Evolutionary conservation across 2,888 invertebrate species (phyloP), one percentile per base, ranked within the genome.

Genomic region (Euphydryas editha): DNA sequence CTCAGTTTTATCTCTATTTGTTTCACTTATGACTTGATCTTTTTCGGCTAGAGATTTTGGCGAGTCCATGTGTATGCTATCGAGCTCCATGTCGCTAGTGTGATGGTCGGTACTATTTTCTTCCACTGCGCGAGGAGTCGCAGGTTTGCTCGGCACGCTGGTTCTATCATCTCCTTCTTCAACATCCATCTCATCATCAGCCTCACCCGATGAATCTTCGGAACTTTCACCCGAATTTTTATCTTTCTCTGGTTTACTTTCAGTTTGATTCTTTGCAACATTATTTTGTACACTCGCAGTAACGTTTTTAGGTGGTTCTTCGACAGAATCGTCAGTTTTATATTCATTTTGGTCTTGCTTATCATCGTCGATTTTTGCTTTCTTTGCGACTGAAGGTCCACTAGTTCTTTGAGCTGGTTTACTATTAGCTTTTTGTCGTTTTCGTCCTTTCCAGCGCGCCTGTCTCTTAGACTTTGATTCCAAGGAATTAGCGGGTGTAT

Each of bases 171-270:
- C 93, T 6, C 92, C 85, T 78, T 94, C 94, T 66, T 94, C 94
- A 42, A 94, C 94, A 72, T 95, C 95, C 95, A 95, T 94, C 80
- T 95, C 95, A 80, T 95, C 95, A 76, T 95, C 95, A 30, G 95
- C 95, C 79, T 95, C 95, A 0, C 94, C 94, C 8, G 94, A 94
- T 0, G 94, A 95, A 79, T 95, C 95, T 79, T 94, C 94, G 0
- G 92, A 92, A 73, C 89, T 92, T 42, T 90, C 94, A 46, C 93
- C 93, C 0, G 93, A 92, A 72, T 86, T 84, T 72, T 90, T 86
- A 44, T 73, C 77, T 70, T 87, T 90, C 42, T 82, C 81, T 1
- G 73, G 17, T 71, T 84, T 86, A 17, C 81, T 80, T 5, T 83
- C 84, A 58, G 65, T 75, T 55, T 79, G 77, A 47, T 69, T 79